Percentiles rank a stretch among this genome's conserved stretches.
These are phyloP conservation scores for Trissolcus basalis DNA, from an alignment of 1,140 invertebrate genomes.

Conservation along the genomic window DNA sequence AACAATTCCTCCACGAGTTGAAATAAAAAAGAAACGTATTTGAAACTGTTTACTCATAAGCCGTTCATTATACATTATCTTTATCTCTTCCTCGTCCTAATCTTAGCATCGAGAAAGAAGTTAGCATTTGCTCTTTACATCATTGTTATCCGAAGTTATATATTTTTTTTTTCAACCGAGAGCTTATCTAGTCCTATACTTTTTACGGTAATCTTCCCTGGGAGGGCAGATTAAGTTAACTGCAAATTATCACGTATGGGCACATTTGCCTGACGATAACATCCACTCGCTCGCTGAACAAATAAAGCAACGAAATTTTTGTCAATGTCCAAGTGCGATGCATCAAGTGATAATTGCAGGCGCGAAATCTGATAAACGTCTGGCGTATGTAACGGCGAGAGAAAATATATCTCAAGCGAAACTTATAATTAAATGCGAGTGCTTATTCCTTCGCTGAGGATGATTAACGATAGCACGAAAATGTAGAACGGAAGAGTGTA, in stretches of 20 bases:
- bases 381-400: constrained; percentile 17
- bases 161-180: neutral
- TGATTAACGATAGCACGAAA: constrained; percentile 57
- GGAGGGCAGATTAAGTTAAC: constrained; percentile 3
- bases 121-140: neutral
- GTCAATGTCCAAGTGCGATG: constrained; percentile 44
- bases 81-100: neutral
- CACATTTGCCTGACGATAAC: constrained; percentile 26
- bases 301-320: constrained; percentile 39
- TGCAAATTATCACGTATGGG: constrained; percentile 37
- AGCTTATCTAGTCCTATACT: constrained; percentile 17
- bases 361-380: constrained; percentile 32
- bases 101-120: neutral
- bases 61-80: too few relatives aligned
- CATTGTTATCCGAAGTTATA: constrained; percentile 12
- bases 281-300: constrained; percentile 10
- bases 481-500: constrained; percentile 57
- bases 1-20: too few relatives aligned
- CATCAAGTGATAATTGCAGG: constrained; percentile 36
- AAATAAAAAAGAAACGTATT: too few relatives aligned
- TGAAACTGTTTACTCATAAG: too few relatives aligned
- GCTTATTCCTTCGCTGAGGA: constrained; percentile 31
- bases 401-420: constrained; percentile 33
- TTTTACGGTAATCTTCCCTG: constrained; percentile 9
- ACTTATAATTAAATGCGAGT: constrained; percentile 50